A percentile compares a stretch with the other conserved stretches of the same genome.
phyloP scores from a whole-genome alignment of 2,888 invertebrate genomes.

The Trypoxylon attenuatum region DNA sequence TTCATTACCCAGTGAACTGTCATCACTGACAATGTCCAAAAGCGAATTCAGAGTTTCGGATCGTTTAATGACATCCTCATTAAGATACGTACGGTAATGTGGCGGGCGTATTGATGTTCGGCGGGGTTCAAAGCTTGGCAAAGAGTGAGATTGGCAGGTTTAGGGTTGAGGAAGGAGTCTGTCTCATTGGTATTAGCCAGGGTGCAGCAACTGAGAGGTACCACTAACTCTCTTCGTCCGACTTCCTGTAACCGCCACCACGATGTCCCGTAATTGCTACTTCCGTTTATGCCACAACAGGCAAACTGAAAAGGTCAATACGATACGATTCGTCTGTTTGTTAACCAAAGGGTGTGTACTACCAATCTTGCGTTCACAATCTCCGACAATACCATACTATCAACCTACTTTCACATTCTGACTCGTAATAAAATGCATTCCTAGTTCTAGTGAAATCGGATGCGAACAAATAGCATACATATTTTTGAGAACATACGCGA shows the following conservation, averaged over 20 bases:
- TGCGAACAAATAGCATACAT: neutral
- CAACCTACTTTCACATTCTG: too few species aligned
- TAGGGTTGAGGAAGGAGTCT: slow-evolving; percentile 84
- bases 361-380: too few species aligned
- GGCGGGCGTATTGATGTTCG: slow-evolving; percentile 77
- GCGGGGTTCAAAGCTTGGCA: slow-evolving; percentile 82
- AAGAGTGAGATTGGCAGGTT: slow-evolving; percentile 81
- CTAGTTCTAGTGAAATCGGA: too few species aligned
- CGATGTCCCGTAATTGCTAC: slow-evolving; percentile 87
- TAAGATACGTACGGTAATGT: slow-evolving; percentile 76
- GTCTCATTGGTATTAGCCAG: slow-evolving; percentile 78
- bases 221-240: slow-evolving; percentile 82
- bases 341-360: slow-evolving; percentile 16
- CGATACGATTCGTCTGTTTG: slow-evolving; percentile 17
- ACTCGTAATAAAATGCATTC: too few species aligned
- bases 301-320: slow-evolving; percentile 78
- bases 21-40: neutral
- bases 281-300: slow-evolving; percentile 87
- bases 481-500: too few species aligned
- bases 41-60: slow-evolving; percentile 1
- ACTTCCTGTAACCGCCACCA: slow-evolving; percentile 86
- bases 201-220: slow-evolving; percentile 83
- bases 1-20: too few species aligned
- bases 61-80: slow-evolving; percentile 45
- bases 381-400: too few species aligned